Percentiles rank a stretch among this genome's conserved stretches.
These are phyloP conservation scores for Melanchra persicariae DNA, from an alignment of 2,888 invertebrate species.

Conservation along the genomic window DNA sequence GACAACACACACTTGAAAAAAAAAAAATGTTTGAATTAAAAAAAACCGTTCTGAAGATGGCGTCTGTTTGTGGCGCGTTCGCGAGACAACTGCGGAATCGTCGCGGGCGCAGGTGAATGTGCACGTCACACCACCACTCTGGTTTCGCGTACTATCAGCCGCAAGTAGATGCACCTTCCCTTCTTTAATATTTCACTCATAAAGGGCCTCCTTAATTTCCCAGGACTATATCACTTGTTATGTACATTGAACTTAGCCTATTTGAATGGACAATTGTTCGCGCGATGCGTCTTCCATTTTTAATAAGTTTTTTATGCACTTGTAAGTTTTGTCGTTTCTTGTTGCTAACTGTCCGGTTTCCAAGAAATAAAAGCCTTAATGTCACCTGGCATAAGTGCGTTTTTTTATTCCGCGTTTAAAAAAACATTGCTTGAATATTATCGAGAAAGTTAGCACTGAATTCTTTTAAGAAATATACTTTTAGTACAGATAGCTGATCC, in stretches of 20 bases:
- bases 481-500: slow-evolving; percentile 8
- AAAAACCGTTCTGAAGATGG: slow-evolving; percentile 72
- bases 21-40: slow-evolving; percentile 67
- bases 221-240: slow-evolving; percentile 79
- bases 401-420: not conserved
- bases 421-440: not conserved
- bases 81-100: slow-evolving; percentile 84
- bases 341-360: slow-evolving; percentile 36
- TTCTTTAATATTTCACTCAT: slow-evolving; percentile 68
- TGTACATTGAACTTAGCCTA: slow-evolving; percentile 89
- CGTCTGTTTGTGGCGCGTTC: slow-evolving; percentile 71
- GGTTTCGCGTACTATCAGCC: slow-evolving; percentile 81
- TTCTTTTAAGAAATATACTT: not conserved
- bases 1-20: slow-evolving; percentile 79
- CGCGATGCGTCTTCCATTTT: slow-evolving; percentile 78
- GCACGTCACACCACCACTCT: slow-evolving; percentile 85
- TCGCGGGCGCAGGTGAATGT: slow-evolving; percentile 87
- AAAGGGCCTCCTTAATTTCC: slow-evolving; percentile 77
- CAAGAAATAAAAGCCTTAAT: slow-evolving; percentile 11
- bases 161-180: slow-evolving; percentile 75
- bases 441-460: not conserved
- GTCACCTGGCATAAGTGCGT: not conserved
- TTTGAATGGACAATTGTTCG: slow-evolving; percentile 82
- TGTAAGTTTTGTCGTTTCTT: slow-evolving; percentile 53
- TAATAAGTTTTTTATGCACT: slow-evolving; percentile 70